Evolutionary conservation across 2,888 invertebrate genomes (phyloP).

Genomic region (Cheilosia scutellata): DNA sequence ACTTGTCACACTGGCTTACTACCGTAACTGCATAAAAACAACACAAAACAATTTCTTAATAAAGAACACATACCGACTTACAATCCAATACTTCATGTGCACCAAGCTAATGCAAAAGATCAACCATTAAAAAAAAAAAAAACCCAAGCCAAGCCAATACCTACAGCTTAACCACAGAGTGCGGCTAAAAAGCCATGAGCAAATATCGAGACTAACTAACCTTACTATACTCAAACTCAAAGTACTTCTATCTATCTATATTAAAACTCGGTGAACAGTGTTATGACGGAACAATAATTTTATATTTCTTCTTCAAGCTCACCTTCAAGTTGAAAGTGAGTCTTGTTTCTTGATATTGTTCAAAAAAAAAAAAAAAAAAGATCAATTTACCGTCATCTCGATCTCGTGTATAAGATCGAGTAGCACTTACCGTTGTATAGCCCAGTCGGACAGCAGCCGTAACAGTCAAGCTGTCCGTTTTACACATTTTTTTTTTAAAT

Average conservation of each 20-base stretch:
- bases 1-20: constrained; percentile 24
- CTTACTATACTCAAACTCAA: constrained; percentile 11
- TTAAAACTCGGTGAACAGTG: constrained; percentile 29
- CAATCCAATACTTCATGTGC: constrained; percentile 4
- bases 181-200: background rate
- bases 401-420: background rate
- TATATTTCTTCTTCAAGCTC: constrained; percentile 28
- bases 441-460: constrained; percentile 11
- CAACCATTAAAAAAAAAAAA: background rate
- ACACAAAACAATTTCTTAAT: background rate
- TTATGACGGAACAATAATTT: constrained; percentile 28
- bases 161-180: background rate
- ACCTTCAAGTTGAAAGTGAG: constrained; percentile 55
- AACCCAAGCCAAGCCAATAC: constrained; percentile 1
- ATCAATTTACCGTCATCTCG: constrained; percentile 32
- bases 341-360: constrained; percentile 28
- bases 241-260: background rate
- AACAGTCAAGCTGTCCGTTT: constrained; percentile 1
- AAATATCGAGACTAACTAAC: constrained; percentile 11
- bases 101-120: constrained; percentile 22
- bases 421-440: constrained; percentile 20
- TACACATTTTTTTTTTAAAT: background rate
- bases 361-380: too few species aligned
- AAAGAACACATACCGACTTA: constrained; percentile 9
- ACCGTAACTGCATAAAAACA: background rate